Evolutionary conservation across 2,113 vertebrate species (phyloP), one percentile per base, ranked within the genome.

Genomic region (Silurus asotus): DNA sequence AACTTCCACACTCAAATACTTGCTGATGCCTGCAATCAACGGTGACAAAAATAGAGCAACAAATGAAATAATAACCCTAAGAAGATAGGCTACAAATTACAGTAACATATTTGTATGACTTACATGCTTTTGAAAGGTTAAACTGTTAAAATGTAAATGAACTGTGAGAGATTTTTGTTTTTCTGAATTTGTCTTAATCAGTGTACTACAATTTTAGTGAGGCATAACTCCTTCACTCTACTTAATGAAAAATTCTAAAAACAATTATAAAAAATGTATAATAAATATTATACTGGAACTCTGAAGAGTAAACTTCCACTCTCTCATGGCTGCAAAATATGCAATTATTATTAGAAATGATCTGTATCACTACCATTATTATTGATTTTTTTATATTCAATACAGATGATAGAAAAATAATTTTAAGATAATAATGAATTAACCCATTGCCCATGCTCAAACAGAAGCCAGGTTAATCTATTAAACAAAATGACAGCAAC

Each of bases 31-130:
- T 45, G n/a, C 62, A 80, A 87, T 84, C 70, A 87, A 62, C 85
- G 9, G 48, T 37, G 61, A 61, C 61, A 84, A 83, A 89, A 87
- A 87, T 89, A 89, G 88, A 51, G n/a, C 86, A 37, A 85, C 78
- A 89, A 87, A 87, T 87, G 85, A 89, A 84, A 85, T 70, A 81
- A 81, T 87, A 84, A 89, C 78, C 67, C 59, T 11, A 72, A 77
- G 83, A 86, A 76, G 86, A 81, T 25, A 84, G 85, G 25, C 20
- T 51, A 82, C 37, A 51, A 67, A 69, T 69, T 25, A 76, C 82
- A 64, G 61, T 65, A 55, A 45, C 56, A 61, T 55, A 37, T 58
- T 82, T 53, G 28, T 65, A 55, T 67, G 64, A 23, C 48, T 65
- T 4, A 53, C 49, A 83, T 72, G 20, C 49, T 37, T 83, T 69